Percentiles rank a stretch among this genome's conserved stretches.
phyloP scores from a whole-genome alignment of 2,113 vertebrate species.

The Platichthys flesus region DNA sequence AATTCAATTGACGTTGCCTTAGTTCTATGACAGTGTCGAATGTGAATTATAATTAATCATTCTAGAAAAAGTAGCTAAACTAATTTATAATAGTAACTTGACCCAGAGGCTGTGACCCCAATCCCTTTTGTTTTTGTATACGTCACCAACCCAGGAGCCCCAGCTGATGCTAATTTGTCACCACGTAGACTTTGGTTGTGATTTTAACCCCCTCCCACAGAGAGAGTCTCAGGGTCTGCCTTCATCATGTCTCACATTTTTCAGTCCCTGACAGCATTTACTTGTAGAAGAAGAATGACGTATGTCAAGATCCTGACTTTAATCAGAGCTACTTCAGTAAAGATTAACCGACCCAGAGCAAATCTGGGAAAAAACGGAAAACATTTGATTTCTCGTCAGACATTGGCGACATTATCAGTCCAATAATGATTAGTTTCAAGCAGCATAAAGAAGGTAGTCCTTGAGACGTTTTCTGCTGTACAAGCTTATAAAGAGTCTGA shows the following conservation, averaged over 20 bases:
- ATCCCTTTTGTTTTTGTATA: slow-evolving; percentile 49
- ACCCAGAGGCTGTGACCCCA: slow-evolving; percentile 48
- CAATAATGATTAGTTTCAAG: neutral
- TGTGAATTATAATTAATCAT: neutral
- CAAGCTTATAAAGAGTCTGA: slow-evolving; percentile 55
- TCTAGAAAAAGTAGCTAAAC: slow-evolving; percentile 32
- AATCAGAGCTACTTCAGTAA: neutral
- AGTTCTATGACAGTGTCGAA: no score
- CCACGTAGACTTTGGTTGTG: slow-evolving; percentile 64
- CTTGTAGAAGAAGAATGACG: neutral
- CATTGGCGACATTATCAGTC: neutral
- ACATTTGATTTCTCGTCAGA: neutral
- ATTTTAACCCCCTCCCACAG: slow-evolving; percentile 76
- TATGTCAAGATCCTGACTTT: neutral
- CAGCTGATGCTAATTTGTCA: slow-evolving; percentile 49
- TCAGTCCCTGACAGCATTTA: neutral
- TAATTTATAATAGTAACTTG: slow-evolving; percentile 50
- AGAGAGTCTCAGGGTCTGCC: slow-evolving; percentile 55
- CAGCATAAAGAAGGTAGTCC: slow-evolving; percentile 22
- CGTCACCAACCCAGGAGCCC: slow-evolving; percentile 50
- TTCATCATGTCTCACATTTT: slow-evolving; percentile 19
- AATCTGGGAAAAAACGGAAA: neutral
- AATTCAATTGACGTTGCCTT: no score
- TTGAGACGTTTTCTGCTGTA: slow-evolving; percentile 62
- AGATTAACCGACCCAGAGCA: neutral